phyloP scores from a whole-genome alignment of 2,888 invertebrate species.

The Doris montereyensis region DNA sequence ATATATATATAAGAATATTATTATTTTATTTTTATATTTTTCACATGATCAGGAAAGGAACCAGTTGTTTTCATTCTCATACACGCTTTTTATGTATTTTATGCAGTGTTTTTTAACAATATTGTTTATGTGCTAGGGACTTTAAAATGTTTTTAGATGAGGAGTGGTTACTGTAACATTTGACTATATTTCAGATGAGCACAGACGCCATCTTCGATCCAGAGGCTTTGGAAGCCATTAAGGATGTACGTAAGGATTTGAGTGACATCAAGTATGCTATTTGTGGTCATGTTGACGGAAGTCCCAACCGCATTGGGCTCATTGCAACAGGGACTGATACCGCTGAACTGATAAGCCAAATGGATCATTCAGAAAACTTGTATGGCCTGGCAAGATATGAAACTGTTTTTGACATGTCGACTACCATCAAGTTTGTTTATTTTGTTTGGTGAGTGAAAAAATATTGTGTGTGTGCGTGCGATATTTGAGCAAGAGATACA shows the following conservation, averaged over 20 bases:
- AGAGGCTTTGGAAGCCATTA: constrained; percentile 51
- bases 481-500: not conserved
- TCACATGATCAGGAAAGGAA: too few species aligned
- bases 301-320: constrained; percentile 53
- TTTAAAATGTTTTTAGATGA: not conserved
- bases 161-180: not conserved
- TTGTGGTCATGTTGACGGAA: constrained; percentile 65
- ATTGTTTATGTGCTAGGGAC: not conserved
- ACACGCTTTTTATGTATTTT: too few species aligned
- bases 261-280: constrained; percentile 55
- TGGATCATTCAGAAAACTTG: constrained; percentile 61
- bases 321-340: constrained; percentile 39
- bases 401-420: constrained; percentile 69
- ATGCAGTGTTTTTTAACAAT: not conserved
- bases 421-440: constrained; percentile 70
- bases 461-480: constrained; percentile 13
- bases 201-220: constrained; percentile 60
- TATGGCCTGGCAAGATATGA: constrained; percentile 67
- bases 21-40: too few species aligned
- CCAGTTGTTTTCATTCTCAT: too few species aligned
- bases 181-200: constrained; percentile 56
- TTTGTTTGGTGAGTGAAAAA: constrained; percentile 67
- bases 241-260: constrained; percentile 59
- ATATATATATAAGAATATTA: too few species aligned
- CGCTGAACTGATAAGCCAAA: constrained; percentile 49